Evolutionary conservation across 2,888 invertebrate genomes (phyloP).

Genomic region (Lasioglossum malachurum): DNA sequence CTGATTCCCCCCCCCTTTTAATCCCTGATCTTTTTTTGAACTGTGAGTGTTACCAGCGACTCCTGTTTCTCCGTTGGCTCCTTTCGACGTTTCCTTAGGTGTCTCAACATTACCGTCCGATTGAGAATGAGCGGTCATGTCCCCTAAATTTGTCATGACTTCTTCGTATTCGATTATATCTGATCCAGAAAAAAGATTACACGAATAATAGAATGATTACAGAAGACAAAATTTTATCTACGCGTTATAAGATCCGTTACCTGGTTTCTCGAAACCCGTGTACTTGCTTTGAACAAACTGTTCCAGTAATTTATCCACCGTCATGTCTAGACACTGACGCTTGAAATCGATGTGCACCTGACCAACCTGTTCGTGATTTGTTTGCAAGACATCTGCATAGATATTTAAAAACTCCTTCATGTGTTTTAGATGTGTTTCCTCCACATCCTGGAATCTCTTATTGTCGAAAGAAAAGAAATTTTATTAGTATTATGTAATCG

Average conservation of each 20-base stretch:
- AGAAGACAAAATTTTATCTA: neutral
- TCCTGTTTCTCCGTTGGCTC: conserved; percentile 83
- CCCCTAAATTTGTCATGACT: conserved; percentile 80
- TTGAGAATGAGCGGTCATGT: conserved; percentile 79
- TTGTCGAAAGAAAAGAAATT: conserved; percentile 62
- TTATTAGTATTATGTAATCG: conserved; percentile 23
- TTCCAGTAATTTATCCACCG: conserved; percentile 96
- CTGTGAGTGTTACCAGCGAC: conserved; percentile 84
- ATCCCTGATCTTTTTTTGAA: conserved; percentile 82
- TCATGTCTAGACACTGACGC: conserved; percentile 95
- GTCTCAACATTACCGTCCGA: conserved; percentile 74
- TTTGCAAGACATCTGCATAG: conserved; percentile 94
- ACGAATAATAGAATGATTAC: neutral
- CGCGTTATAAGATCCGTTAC: conserved; percentile 84
- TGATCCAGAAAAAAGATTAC: conserved; percentile 56
- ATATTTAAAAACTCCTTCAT: conserved; percentile 98
- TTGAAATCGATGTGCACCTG: conserved; percentile 97
- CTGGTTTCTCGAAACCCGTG: conserved; percentile 97
- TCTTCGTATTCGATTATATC: conserved; percentile 84
- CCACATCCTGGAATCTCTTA: conserved; percentile 96
- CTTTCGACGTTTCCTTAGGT: conserved; percentile 80
- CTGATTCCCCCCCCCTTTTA: conserved; percentile 82
- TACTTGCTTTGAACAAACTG: conserved; percentile 97
- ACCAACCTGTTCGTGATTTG: conserved; percentile 95
- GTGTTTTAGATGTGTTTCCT: conserved; percentile 95